phyloP scores from a whole-genome alignment of 2,888 invertebrate genomes.

The Syritta pipiens region DNA sequence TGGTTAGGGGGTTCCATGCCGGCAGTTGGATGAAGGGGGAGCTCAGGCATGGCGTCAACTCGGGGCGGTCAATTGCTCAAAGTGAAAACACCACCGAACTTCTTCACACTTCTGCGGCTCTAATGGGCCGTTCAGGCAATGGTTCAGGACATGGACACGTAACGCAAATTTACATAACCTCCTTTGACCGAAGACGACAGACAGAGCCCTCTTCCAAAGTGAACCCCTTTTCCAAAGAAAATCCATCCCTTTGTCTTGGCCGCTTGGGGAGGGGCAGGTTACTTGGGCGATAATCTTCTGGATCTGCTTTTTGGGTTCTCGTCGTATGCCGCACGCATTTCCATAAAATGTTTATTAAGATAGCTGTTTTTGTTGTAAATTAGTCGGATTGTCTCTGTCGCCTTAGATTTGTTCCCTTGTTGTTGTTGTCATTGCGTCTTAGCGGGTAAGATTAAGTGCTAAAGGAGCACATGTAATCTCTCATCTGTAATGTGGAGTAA shows the following conservation, averaged over 20 bases:
- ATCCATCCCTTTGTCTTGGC: constrained; percentile 33
- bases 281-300: constrained; percentile 67
- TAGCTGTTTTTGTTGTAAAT: constrained; percentile 73
- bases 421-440: constrained; percentile 49
- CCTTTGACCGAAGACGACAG: not conserved
- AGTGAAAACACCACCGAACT: constrained; percentile 11
- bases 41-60: constrained; percentile 46
- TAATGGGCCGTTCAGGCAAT: constrained; percentile 36
- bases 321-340: constrained; percentile 58
- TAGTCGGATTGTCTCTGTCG: constrained; percentile 66
- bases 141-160: not conserved
- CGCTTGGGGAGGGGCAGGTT: constrained; percentile 52
- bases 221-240: constrained; percentile 33
- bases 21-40: constrained; percentile 28
- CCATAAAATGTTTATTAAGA: constrained; percentile 76
- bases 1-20: constrained; percentile 11
- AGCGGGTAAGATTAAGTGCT: constrained; percentile 65
- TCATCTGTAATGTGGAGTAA: constrained; percentile 43
- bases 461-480: constrained; percentile 64
- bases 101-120: not conserved
- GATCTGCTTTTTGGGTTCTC: constrained; percentile 47
- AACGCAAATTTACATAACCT: constrained; percentile 59
- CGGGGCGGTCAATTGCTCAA: constrained; percentile 45
- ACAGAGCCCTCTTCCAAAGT: too few relatives aligned
- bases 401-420: constrained; percentile 17